These are phyloP conservation scores for Drosophila paramelanica DNA, from an alignment of 2,888 invertebrate genomes.

Conservation along the genomic window DNA sequence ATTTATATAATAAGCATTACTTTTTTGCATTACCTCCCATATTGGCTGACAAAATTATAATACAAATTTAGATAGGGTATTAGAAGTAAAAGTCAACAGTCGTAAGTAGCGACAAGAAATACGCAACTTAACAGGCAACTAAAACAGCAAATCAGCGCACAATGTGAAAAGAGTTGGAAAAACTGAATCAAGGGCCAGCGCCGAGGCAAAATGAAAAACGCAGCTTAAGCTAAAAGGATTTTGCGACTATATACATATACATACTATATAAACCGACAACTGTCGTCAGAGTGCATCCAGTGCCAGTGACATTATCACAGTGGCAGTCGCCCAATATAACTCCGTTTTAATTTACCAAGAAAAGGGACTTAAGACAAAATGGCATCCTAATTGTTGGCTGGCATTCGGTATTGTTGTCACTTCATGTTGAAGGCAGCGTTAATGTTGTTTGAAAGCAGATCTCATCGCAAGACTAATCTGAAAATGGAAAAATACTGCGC, in stretches of 20 bases:
- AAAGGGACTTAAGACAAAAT: constrained; percentile 33
- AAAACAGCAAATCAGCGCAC: constrained; percentile 70
- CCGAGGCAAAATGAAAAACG: constrained; percentile 28
- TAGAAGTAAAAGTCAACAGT: constrained; percentile 64
- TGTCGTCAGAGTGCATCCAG: constrained; percentile 27
- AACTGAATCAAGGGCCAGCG: constrained; percentile 30
- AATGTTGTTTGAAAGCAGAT: constrained; percentile 8
- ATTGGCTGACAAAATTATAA: neutral
- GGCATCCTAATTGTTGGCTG: constrained; percentile 50
- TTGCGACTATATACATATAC: constrained; percentile 15
- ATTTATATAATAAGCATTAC: too few relatives aligned
- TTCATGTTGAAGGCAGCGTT: constrained; percentile 25
- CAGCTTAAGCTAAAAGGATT: constrained; percentile 60
- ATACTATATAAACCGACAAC: constrained; percentile 23
- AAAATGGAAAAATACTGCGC: neutral
- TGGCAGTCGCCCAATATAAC: constrained; percentile 49
- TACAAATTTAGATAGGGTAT: constrained; percentile 14
- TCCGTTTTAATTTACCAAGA: constrained; percentile 35
- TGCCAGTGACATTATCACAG: constrained; percentile 16
- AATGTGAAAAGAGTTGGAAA: constrained; percentile 67
- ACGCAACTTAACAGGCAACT: constrained; percentile 72
- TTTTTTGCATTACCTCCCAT: neutral
- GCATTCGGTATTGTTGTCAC: constrained; percentile 21
- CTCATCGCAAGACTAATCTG: neutral
- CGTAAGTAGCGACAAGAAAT: constrained; percentile 70